phyloP scores from a whole-genome alignment of 2,113 vertebrate genomes.

The Coracopsis vasa region DNA sequence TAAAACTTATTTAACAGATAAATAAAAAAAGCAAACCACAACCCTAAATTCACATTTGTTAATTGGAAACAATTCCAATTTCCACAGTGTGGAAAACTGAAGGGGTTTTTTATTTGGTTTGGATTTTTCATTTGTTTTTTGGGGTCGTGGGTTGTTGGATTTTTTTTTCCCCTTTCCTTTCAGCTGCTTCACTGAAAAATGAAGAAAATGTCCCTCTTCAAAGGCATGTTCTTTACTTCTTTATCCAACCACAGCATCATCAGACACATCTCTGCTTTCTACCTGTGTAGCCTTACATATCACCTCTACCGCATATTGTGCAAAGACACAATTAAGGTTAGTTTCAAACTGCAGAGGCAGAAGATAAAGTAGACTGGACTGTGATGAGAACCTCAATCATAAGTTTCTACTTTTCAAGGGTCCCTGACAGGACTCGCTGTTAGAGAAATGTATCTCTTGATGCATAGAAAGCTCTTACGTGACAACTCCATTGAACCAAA shows the following conservation, averaged over 20 bases:
- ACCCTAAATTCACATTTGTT: background rate
- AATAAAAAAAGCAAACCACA: background rate
- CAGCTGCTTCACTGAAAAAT: background rate
- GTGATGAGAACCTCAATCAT: background rate
- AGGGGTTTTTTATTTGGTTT: background rate
- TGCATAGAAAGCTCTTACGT: background rate
- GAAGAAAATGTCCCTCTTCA: background rate
- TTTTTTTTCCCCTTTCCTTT: background rate
- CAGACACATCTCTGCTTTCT: background rate
- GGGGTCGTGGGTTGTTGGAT: background rate
- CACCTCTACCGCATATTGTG: background rate
- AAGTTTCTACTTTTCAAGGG: background rate
- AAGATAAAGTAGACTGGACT: background rate
- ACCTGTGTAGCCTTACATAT: background rate
- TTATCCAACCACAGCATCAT: background rate
- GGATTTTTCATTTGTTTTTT: background rate
- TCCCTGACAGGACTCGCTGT: background rate
- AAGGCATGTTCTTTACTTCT: background rate
- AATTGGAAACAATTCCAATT: background rate
- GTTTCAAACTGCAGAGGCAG: background rate
- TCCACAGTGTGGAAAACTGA: background rate
- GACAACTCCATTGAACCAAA: conserved; percentile 3
- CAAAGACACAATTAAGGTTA: background rate
- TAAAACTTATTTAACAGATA: background rate
- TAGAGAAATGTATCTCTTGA: background rate